Evolutionary conservation across 2,888 invertebrate genomes (phyloP), one percentile per base, ranked within the genome.

Genomic region (Cremastinae sp.): DNA sequence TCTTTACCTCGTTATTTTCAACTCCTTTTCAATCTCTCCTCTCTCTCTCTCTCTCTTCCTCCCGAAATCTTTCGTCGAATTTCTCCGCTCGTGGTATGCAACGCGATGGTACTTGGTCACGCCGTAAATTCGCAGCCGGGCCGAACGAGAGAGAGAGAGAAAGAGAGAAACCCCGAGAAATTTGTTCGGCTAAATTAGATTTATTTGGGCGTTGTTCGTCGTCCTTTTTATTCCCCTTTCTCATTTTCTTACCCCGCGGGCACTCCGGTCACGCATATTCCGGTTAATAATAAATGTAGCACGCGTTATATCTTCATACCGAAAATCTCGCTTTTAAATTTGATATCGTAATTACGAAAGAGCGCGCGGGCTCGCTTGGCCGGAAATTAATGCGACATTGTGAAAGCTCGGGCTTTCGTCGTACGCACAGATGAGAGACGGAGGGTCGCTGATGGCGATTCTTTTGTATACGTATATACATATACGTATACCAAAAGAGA

Each of bases 1-100:
- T 64, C 75, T 76, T 76, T 72, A 59, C 61, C 73, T 76, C 76
- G 73, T 76, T 69, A 76, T 73, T 76, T 73, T 76, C 65, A 59
- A 61, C 73, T 65, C 59, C 49, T 51, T 71, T 47, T 61, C 64
- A 43, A 14, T 66, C 68, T 56, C 54, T 53, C 64, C 56, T 61
- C 64, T 34, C 14, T 66, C 68, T 56, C 54, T 59, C 53, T 28
- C 45, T 61, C 43, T 43, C 45, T 2, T 43, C 43, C 45, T 59
- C 43, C 12, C 51, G 22, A 43, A 12, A 61, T 54, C 45, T 70
- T 36, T 43, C 41, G 34, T 43, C 69, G 59, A 51, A 51, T 59
- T 47, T 68, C 74, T 76, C 49, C 34, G 69, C 53, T 7, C 49
- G 28, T 58, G 73, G 76, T 69, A 76, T 69, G 76, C 65, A 69